These are phyloP conservation scores for Halocynthia roretzi DNA, from an alignment of 23 tunicate genomes.

Conservation along the genomic window DNA sequence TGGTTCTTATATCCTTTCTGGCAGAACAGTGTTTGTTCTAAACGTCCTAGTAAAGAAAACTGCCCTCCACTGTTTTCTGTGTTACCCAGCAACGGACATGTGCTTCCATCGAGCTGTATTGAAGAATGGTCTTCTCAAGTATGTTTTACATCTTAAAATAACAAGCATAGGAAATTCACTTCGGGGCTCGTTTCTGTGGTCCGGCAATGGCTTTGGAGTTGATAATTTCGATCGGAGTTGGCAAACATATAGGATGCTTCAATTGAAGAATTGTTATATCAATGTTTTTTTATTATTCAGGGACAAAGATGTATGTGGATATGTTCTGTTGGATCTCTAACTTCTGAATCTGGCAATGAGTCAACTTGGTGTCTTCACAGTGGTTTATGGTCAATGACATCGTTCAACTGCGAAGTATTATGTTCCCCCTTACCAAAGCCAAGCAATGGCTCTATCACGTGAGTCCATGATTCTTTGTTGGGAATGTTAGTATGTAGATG, in stretches of 20 bases:
- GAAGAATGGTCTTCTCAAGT: slow-evolving; percentile 55
- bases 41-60: background rate
- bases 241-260: background rate
- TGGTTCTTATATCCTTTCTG: too few species aligned
- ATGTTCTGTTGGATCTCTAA: slow-evolving; percentile 6
- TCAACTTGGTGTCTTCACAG: slow-evolving; percentile 8
- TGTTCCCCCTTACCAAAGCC: slow-evolving; percentile 16
- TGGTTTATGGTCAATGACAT: slow-evolving; percentile 38
- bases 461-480: background rate
- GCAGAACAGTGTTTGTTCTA: background rate
- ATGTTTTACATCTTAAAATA: background rate
- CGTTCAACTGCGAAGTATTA: slow-evolving; percentile 11
- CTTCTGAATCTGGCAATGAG: background rate
- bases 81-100: slow-evolving; percentile 33
- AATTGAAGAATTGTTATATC: background rate
- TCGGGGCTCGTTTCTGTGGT: too few species aligned
- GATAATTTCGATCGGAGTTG: too few species aligned
- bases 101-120: slow-evolving; percentile 33
- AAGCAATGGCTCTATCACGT: background rate
- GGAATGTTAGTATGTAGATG: too few species aligned
- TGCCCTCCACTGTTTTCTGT: slow-evolving; percentile 45
- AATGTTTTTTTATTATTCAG: background rate
- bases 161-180: too few species aligned
- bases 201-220: too few species aligned
- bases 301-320: slow-evolving; percentile 29